Conservation (phyloP, 2,888 invertebrate species). For the Gnatocerus cornutus region DNA sequence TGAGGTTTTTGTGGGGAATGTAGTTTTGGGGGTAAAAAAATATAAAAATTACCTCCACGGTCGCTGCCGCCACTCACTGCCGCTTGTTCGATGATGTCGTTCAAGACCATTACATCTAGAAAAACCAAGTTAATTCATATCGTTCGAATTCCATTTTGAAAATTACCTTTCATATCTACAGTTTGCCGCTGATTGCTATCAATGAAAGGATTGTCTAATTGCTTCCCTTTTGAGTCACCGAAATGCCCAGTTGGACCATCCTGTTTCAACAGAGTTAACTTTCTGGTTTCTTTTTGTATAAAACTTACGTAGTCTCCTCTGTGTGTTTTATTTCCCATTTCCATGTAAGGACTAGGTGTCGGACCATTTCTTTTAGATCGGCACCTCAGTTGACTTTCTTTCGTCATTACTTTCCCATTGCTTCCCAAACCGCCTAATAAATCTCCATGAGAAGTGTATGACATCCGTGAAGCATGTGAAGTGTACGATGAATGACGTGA, state of each 20-base stretch:
- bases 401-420: constrained; percentile 81
- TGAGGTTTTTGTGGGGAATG: constrained; percentile 50
- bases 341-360: constrained; percentile 75
- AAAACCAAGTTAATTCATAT: constrained; percentile 48
- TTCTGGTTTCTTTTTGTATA: background rate
- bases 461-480: constrained; percentile 93
- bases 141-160: background rate
- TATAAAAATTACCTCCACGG: constrained; percentile 82
- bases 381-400: constrained; percentile 87
- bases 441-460: constrained; percentile 96
- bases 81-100: constrained; percentile 97
- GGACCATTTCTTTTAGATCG: constrained; percentile 82
- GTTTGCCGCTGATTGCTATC: constrained; percentile 88
- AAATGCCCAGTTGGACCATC: constrained; percentile 86
- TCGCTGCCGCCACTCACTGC: constrained; percentile 91
- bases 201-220: constrained; percentile 93
- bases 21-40: constrained; percentile 52
- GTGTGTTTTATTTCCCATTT: constrained; percentile 79
- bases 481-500: constrained; percentile 96
- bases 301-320: constrained; percentile 81
- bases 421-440: constrained; percentile 82
- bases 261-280: constrained; percentile 69
- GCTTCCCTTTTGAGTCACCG: constrained; percentile 89
- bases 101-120: constrained; percentile 97
- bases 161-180: constrained; percentile 86